These are phyloP conservation scores for Drosophila eohydei DNA, from an alignment of 2,888 invertebrate species.

Conservation along the genomic window DNA sequence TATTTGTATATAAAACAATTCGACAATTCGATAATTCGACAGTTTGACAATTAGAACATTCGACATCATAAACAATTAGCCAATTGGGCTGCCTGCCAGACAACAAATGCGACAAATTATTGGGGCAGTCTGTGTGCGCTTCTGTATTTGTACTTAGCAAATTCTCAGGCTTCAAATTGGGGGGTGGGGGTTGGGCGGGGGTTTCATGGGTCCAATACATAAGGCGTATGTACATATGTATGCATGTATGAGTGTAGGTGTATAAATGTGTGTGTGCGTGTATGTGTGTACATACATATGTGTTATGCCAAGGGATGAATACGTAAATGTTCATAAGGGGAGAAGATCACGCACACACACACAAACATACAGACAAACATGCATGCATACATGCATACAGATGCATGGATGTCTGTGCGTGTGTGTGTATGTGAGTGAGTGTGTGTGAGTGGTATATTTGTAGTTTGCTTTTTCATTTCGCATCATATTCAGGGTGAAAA, in stretches of 20 bases:
- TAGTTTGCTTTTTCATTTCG: slow-evolving; percentile 19
- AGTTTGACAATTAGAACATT: background rate
- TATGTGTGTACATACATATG: background rate
- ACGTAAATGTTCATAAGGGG: slow-evolving; percentile 7
- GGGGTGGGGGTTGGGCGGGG: background rate
- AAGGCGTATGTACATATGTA: background rate
- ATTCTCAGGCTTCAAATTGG: background rate
- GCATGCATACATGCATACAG: background rate
- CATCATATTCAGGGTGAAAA: slow-evolving; percentile 14
- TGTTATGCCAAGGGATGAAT: slow-evolving; percentile 13
- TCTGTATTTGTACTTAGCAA: slow-evolving; percentile 25
- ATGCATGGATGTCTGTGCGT: background rate
- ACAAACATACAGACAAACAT: background rate
- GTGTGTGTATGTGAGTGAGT: slow-evolving; percentile 9
- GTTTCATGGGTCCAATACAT: background rate
- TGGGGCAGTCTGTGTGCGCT: background rate
- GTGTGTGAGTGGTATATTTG: slow-evolving; percentile 11
- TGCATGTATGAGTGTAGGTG: background rate
- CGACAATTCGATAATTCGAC: background rate
- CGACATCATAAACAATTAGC: background rate
- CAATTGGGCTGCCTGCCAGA: background rate
- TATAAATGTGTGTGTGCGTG: background rate
- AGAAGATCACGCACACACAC: background rate
- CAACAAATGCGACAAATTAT: background rate
- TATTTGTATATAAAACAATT: slow-evolving; percentile 1